Evolutionary conservation across 2,113 vertebrate species (phyloP), one percentile per base, ranked within the genome.

Genomic region (Melospiza georgiana): DNA sequence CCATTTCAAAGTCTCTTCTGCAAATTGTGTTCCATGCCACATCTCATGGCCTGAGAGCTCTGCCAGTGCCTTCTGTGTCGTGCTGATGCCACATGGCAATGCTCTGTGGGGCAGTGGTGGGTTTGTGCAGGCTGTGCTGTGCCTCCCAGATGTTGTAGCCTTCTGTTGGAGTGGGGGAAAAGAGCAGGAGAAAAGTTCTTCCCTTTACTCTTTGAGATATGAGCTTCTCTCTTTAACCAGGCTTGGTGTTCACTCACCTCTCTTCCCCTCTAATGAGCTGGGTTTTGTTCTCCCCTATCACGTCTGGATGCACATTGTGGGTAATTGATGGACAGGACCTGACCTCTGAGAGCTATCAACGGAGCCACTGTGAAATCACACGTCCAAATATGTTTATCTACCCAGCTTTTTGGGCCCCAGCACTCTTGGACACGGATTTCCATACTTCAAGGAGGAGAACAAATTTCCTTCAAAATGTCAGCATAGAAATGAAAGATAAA

Each of bases 321-420:
- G 84, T 96, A 97, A 97, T 80, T 97, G 97, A 97, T 91, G 92
- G 97, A 95, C 96, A 96, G 95, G 83, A 88, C 66, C 80, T 30
- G 15, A 87, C 85, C 94, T 96, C 93, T 92, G 85, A 96, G 87
- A 96, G 89, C 96, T 95, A 94, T 96, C 96, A 87, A 19, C 28
- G 5, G 78, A 48, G 85, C 30, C 21, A 22, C 92, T 96, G 95
- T 95, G 95, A 97, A 97, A 96, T 95, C 97, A 94, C 95, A 96
- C 80, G 39, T 96, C 96, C 95, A 95, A 97, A 95, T 95, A 92
- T 87, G 94, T 97, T 97, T 95, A 92, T 97, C 95, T 96, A 75
- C 91, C 80, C 17, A 6, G 73, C 76, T 80, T 93, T 80, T 93
- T 39, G 90, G 91, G 87, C 92, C 87, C 0, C 0, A 77, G 91